Evolutionary conservation across 2,888 invertebrate species (phyloP).

Genomic region (Orchesellides sinensis): DNA sequence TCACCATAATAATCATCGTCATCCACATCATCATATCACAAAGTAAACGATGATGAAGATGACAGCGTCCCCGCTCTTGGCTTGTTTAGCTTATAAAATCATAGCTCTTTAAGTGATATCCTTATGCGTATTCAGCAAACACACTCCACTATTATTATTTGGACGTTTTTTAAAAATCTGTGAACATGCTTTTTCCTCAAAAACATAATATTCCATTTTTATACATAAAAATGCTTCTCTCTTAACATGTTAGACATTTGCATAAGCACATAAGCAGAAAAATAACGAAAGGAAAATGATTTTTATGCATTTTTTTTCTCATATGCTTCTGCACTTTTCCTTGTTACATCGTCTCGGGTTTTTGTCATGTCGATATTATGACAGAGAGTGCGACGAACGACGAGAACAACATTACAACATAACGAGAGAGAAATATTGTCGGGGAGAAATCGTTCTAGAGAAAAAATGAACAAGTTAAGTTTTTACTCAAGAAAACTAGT

Average conservation of each 20-base stretch:
- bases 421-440: not conserved
- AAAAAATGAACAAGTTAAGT: slow-evolving; percentile 26
- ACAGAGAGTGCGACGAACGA: slow-evolving; percentile 26
- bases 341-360: too few relatives aligned
- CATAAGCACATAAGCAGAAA: not conserved
- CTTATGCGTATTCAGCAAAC: not conserved
- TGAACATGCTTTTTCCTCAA: not conserved
- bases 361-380: not conserved
- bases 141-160: not conserved
- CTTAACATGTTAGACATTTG: not conserved
- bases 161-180: not conserved
- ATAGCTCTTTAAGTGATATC: not conserved
- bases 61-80: too few relatives aligned
- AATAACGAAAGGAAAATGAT: not conserved
- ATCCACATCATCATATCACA: slow-evolving; percentile 51
- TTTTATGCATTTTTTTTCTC: not conserved
- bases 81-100: slow-evolving; percentile 13
- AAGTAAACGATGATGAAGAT: slow-evolving; percentile 28
- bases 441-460: not conserved
- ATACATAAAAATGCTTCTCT: not conserved
- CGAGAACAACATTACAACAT: not conserved
- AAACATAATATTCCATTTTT: not conserved
- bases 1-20: slow-evolving; percentile 36
- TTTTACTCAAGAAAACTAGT: slow-evolving; percentile 2
- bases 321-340: too few relatives aligned